These are phyloP conservation scores for Popillia japonica DNA, from an alignment of 1,140 invertebrate species.

Conservation along the genomic window DNA sequence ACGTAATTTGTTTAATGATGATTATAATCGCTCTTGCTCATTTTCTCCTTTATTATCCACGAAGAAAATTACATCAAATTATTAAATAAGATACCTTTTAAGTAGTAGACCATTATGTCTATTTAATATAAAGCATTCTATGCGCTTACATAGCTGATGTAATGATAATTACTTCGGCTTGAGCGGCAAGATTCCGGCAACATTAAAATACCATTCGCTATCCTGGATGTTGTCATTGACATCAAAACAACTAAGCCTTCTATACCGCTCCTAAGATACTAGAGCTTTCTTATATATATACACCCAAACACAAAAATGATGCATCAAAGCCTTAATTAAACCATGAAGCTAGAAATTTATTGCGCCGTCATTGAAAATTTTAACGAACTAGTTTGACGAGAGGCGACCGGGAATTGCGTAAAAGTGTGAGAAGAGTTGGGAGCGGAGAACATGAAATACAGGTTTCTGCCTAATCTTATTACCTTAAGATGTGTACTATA, in stretches of 20 bases:
- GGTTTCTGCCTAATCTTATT: constrained; percentile 8
- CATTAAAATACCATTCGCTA: constrained; percentile 14
- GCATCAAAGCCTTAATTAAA: constrained; percentile 24
- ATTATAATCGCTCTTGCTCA: neutral
- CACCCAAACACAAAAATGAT: constrained; percentile 7
- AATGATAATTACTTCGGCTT: constrained; percentile 27
- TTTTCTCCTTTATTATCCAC: constrained; percentile 5
- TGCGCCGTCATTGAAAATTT: constrained; percentile 20
- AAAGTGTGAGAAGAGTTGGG: constrained; percentile 23
- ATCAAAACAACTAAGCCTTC: no score
- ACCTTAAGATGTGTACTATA: no score
- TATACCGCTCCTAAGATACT: neutral
- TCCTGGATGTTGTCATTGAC: neutral
- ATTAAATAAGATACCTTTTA: constrained; percentile 9
- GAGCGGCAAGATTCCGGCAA: neutral
- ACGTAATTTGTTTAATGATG: neutral
- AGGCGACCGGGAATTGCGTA: constrained; percentile 13
- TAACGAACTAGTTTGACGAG: constrained; percentile 29
- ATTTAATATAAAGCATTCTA: neutral
- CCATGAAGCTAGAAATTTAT: constrained; percentile 24
- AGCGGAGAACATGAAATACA: constrained; percentile 17
- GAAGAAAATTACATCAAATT: neutral
- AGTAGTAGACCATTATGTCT: neutral
- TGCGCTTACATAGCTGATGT: neutral
- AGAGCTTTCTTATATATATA: no score